Conservation (phyloP, 1,140 invertebrate genomes). For the Trigoniulus corallinus region DNA sequence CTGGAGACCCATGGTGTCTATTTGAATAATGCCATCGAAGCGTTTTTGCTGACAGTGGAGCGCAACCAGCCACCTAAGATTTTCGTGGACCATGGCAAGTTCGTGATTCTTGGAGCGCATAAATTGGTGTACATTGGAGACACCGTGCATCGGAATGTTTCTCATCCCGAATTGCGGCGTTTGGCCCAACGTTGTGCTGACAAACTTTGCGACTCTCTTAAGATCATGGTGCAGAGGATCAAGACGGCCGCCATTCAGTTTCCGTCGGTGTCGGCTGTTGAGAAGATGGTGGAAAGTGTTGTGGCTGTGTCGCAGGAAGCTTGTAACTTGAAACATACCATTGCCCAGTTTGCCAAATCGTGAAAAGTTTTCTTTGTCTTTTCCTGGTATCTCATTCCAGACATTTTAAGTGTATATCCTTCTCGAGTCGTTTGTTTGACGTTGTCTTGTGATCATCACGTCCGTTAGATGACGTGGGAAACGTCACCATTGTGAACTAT, state of each 20-base stretch:
- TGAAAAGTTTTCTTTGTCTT: neutral
- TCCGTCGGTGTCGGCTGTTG: constrained; percentile 70
- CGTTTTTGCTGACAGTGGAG: constrained; percentile 75
- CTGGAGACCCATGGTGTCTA: constrained; percentile 63
- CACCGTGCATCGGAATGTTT: constrained; percentile 64
- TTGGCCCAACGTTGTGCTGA: constrained; percentile 62
- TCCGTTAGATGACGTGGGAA: too few relatives aligned
- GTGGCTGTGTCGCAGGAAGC: constrained; percentile 62
- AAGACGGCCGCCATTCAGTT: constrained; percentile 80
- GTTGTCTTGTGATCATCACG: too few relatives aligned
- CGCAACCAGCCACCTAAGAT: constrained; percentile 83
- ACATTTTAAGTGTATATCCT: too few relatives aligned
- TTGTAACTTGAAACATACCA: constrained; percentile 34
- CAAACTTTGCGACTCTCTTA: constrained; percentile 62
- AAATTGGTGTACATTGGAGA: constrained; percentile 85
- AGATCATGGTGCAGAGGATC: constrained; percentile 65
- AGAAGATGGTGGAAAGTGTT: constrained; percentile 83
- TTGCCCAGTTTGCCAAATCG: neutral
- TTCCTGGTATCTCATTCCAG: too few relatives aligned
- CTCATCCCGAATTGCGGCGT: constrained; percentile 44
- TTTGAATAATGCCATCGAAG: constrained; percentile 74
- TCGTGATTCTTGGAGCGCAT: constrained; percentile 80
- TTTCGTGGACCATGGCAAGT: constrained; percentile 83
- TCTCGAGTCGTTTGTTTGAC: too few relatives aligned
- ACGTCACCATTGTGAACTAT: too few relatives aligned